Conservation (phyloP, 1,140 invertebrate genomes). For the Drosophila sproati region DNA sequence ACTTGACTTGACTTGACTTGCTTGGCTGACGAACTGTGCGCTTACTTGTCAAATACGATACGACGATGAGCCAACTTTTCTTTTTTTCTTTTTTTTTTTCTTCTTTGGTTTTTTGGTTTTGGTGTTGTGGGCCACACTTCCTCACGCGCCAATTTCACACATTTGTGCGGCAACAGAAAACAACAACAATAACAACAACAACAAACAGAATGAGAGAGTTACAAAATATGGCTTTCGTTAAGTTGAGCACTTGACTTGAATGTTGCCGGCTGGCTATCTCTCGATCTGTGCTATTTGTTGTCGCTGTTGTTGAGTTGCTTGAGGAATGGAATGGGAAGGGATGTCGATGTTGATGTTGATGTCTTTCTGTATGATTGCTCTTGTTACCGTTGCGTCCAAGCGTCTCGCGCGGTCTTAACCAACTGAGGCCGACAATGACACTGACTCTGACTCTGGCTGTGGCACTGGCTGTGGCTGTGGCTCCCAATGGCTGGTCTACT, state of each 20-base stretch:
- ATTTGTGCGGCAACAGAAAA: conserved; percentile 9
- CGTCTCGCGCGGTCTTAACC: conserved; percentile 65
- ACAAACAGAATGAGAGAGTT: neutral
- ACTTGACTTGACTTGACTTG: neutral
- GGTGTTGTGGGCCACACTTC: conserved; percentile 15
- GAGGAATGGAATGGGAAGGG: conserved; percentile 2
- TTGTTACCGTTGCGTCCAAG: conserved; percentile 61
- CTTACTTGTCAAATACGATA: conserved; percentile 48
- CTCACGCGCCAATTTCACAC: conserved; percentile 57
- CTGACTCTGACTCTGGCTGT: conserved; percentile 39
- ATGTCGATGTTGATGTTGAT: neutral
- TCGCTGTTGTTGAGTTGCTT: neutral
- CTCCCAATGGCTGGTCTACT: conserved; percentile 9
- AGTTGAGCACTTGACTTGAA: conserved; percentile 28
- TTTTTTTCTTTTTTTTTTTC: conserved; percentile 14
- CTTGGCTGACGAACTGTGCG: neutral
- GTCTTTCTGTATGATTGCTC: conserved; percentile 1
- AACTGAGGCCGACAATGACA: conserved; percentile 62
- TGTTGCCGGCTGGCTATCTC: conserved; percentile 16
- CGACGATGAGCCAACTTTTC: conserved; percentile 3
- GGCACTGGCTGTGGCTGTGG: conserved; percentile 14
- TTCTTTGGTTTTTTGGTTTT: neutral
- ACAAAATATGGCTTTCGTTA: conserved; percentile 30
- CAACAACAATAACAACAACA: conserved; percentile 35
- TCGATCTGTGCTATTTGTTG: neutral